A percentile compares a stretch with the other conserved stretches of the same genome.
These are phyloP conservation scores for Pararge aegeria DNA, from an alignment of 1,140 invertebrate genomes.

Conservation along the genomic window DNA sequence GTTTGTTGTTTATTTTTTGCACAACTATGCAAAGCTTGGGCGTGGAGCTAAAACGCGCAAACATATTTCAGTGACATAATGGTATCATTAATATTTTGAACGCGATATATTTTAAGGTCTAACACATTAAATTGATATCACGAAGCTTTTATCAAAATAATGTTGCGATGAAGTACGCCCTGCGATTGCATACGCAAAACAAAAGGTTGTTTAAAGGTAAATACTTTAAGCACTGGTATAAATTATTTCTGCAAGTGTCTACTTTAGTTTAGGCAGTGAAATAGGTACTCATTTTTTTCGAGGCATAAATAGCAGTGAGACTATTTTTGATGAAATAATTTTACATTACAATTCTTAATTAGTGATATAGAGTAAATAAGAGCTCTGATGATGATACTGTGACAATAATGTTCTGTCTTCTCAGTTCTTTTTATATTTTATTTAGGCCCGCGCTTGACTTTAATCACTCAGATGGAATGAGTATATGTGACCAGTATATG, in stretches of 20 bases:
- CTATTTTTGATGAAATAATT: no score
- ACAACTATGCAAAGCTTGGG: not conserved
- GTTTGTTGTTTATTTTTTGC: not conserved
- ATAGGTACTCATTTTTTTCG: no score
- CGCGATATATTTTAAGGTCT: conserved; percentile 14
- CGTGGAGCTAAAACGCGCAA: not conserved
- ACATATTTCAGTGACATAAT: conserved; percentile 10
- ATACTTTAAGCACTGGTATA: not conserved
- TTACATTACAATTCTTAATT: no score
- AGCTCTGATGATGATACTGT: no score
- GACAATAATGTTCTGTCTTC: no score
- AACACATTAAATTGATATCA: conserved; percentile 15
- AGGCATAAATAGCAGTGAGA: no score
- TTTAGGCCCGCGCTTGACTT: no score
- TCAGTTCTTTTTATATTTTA: no score
- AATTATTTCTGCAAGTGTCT: not conserved
- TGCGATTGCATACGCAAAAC: not conserved
- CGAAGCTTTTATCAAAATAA: conserved; percentile 28
- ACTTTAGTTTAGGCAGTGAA: no score
- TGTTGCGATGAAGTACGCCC: conserved; percentile 20
- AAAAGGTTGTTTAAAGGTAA: not conserved
- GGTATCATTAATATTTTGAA: conserved; percentile 26
- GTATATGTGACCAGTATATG: no score
- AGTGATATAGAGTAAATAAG: no score
- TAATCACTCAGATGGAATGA: no score